Conservation (phyloP, 2,888 invertebrate species). For the Catocala sponsa region DNA sequence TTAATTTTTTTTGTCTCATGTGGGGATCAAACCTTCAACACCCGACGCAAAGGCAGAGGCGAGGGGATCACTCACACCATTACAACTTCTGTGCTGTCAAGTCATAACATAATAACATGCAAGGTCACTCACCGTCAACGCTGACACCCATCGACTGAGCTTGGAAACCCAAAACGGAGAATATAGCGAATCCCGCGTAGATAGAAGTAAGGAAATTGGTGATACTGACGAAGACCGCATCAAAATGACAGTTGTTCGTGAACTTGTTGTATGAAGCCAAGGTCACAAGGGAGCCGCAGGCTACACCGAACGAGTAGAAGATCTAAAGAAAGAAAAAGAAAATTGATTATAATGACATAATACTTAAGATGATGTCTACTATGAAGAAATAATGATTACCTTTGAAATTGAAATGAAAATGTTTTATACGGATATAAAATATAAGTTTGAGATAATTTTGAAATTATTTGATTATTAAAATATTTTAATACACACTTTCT, state of each 20-base stretch:
- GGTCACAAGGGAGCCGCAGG: constrained; percentile 92
- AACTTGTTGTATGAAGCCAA: constrained; percentile 93
- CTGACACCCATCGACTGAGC: constrained; percentile 90
- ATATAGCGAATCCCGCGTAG: constrained; percentile 94
- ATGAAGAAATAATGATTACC: too few relatives aligned
- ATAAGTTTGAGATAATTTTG: too few relatives aligned
- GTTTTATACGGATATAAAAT: too few relatives aligned
- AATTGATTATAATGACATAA: constrained; percentile 10
- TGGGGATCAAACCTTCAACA: too few relatives aligned
- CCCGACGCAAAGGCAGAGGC: too few relatives aligned
- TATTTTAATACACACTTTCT: too few relatives aligned
- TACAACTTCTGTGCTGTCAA: too few relatives aligned
- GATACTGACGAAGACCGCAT: constrained; percentile 91
- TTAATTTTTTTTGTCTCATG: too few relatives aligned
- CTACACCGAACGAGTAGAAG: constrained; percentile 94
- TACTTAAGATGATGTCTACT: not conserved
- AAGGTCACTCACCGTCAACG: constrained; percentile 80
- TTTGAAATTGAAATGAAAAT: too few relatives aligned
- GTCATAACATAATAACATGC: not conserved
- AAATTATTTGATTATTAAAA: too few relatives aligned
- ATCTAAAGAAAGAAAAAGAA: constrained; percentile 79
- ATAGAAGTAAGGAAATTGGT: constrained; percentile 92
- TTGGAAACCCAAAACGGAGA: constrained; percentile 93
- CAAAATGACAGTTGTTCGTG: constrained; percentile 91
- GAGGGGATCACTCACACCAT: too few relatives aligned